phyloP scores from a whole-genome alignment of 1,140 invertebrate genomes.

The Heliconius melpomene region DNA sequence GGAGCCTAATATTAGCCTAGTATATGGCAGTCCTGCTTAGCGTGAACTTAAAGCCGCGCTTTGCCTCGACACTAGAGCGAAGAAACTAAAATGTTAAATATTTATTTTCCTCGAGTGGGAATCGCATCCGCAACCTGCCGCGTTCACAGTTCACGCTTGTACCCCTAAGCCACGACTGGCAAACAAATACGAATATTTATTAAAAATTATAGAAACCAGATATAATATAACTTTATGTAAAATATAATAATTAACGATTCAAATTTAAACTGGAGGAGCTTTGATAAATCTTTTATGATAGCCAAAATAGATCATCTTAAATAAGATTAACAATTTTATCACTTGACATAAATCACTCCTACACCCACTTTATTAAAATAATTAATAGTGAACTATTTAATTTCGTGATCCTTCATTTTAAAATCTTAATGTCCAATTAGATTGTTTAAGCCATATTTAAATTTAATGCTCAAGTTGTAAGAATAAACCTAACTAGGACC shows the following conservation, averaged over 20 bases:
- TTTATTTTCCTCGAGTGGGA: too few relatives aligned
- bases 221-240: too few relatives aligned
- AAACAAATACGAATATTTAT: too few relatives aligned
- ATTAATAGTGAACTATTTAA: background rate
- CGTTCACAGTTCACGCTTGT: too few relatives aligned
- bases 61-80: too few relatives aligned
- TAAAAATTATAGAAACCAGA: too few relatives aligned
- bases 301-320: background rate
- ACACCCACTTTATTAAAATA: background rate
- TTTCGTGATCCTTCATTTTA: background rate
- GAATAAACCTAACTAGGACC: conserved; percentile 26
- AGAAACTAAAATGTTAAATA: too few relatives aligned
- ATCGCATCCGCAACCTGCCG: too few relatives aligned
- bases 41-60: too few relatives aligned
- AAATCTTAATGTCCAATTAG: background rate
- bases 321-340: background rate
- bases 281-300: background rate
- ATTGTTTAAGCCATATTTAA: background rate
- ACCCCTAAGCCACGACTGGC: too few relatives aligned
- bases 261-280: background rate
- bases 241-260: background rate
- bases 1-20: too few relatives aligned
- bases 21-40: too few relatives aligned
- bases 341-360: background rate
- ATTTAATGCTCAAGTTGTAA: background rate